Base-by-base conservation (phyloP, 53 echinoderm and acorn worm species). In the Paracentrotus lividus region DNA sequence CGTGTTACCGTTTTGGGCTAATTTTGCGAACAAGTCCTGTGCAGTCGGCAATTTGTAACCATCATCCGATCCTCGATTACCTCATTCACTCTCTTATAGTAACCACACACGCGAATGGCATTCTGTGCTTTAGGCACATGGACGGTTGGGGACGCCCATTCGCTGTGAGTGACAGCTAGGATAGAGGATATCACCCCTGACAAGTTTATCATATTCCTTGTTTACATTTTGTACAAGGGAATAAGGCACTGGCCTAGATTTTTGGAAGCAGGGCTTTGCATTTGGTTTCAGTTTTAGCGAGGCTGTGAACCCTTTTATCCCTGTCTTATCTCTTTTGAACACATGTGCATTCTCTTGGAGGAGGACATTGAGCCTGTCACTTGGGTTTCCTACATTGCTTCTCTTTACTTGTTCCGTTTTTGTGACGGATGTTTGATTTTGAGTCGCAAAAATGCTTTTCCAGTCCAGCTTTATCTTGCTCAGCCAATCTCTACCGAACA, bases 1-100 rank as follows among this genome's bases (percentile, higher is more conserved):
- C n/a, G n/a, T n/a, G n/a, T n/a, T n/a, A n/a, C n/a, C n/a, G n/a
- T n/a, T n/a, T n/a, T n/a, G n/a, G n/a, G n/a, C n/a, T n/a, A n/a
- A n/a, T n/a, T n/a, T n/a, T n/a, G n/a, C n/a, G n/a, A n/a, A n/a
- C n/a, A n/a, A n/a, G n/a, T n/a, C 94, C 36, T 92, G 66, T 18
- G 38, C 65, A 66, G 92, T 85, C 0, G 92, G 94, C 55, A 94
- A 86, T 36, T 86, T 87, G 77, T 95, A 95, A 52, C 49, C 77
- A 85, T 95, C 88, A 88, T 93, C 94, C n/a, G n/a, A n/a, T n/a
- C n/a, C 40, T 93, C 92, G 52, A 95, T 95, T 31, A 34, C 61
- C 0, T 95, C 81, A 34, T 95, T 95, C 10, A 95, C 29, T 0
- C 77, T 59, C 53, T 95, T 95, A 44, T 93, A 95, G 56, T 95